A percentile compares a stretch with the other conserved stretches of the same genome.
These are phyloP conservation scores for Pardosa pseudoannulata DNA, from an alignment of 2,888 invertebrate genomes.

Conservation along the genomic window DNA sequence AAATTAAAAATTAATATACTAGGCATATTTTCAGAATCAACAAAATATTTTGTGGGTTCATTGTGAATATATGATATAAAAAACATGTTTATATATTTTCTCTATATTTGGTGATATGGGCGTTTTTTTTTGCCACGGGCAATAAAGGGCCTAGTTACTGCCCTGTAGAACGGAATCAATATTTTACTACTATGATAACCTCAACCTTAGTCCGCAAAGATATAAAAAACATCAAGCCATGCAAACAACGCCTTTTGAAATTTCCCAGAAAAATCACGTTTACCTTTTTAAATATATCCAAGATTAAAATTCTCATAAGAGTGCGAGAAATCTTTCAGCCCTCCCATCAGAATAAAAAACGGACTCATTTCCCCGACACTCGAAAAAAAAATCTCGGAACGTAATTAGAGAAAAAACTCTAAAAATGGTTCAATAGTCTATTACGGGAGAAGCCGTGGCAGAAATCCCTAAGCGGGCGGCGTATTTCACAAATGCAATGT, in stretches of 20 bases:
- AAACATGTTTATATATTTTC: no score
- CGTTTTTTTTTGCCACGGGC: no score
- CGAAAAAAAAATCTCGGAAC: not conserved
- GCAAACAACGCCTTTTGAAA: not conserved
- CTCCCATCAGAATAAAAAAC: not conserved
- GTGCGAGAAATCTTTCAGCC: not conserved
- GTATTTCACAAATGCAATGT: slow-evolving; percentile 35
- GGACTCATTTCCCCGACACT: not conserved
- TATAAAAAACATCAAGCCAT: no score
- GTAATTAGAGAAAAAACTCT: slow-evolving; percentile 22
- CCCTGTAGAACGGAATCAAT: no score
- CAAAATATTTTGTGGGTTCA: no score
- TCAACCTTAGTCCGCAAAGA: no score
- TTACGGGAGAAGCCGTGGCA: slow-evolving; percentile 17
- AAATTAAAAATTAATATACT: no score
- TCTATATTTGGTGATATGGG: no score
- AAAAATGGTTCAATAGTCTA: slow-evolving; percentile 24
- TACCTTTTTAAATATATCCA: not conserved
- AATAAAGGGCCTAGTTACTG: no score
- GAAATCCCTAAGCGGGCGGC: slow-evolving; percentile 47
- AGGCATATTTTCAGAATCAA: no score
- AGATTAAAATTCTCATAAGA: not conserved
- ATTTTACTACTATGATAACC: no score
- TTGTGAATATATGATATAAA: no score
- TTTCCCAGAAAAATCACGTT: not conserved